phyloP scores from a whole-genome alignment of 2,113 vertebrate species.

The Pollachius pollachius region DNA sequence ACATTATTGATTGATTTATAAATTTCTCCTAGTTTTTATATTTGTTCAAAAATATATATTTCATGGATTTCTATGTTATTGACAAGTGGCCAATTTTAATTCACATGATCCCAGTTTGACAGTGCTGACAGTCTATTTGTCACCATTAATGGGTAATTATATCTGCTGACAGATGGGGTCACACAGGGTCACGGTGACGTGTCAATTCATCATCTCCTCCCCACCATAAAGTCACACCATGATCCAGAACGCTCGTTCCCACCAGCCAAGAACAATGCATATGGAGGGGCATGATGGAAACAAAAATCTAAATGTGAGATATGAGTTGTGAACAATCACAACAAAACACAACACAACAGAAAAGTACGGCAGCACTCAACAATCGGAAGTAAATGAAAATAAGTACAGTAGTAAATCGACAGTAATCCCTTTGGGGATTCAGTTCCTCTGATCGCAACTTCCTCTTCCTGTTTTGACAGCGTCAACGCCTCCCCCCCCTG shows the following conservation, averaged over 20 bases:
- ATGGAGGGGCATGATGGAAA: not conserved
- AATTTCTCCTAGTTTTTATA: not conserved
- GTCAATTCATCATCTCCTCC: constrained; percentile 35
- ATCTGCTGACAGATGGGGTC: constrained; percentile 52
- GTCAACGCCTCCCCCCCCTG: constrained; percentile 28
- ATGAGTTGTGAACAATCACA: not conserved
- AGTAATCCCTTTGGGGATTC: not conserved
- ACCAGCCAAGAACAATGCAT: not conserved
- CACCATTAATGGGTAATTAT: constrained; percentile 60
- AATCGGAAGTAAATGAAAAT: not conserved
- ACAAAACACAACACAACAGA: not conserved
- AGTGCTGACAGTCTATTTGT: constrained; percentile 47
- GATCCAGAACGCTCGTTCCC: constrained; percentile 11
- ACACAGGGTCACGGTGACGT: constrained; percentile 47
- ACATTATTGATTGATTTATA: not conserved
- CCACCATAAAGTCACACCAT: constrained; percentile 5
- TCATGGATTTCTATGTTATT: no score
- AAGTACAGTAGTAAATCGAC: not conserved
- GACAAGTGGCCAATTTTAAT: no score
- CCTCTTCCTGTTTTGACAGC: constrained; percentile 60
- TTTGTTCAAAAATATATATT: not conserved
- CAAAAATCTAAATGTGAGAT: not conserved
- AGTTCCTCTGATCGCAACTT: constrained; percentile 10
- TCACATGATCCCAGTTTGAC: constrained; percentile 21
- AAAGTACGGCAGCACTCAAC: not conserved